These are phyloP conservation scores for Trichonephila clavata DNA, from an alignment of 1,140 invertebrate species.

Conservation along the genomic window DNA sequence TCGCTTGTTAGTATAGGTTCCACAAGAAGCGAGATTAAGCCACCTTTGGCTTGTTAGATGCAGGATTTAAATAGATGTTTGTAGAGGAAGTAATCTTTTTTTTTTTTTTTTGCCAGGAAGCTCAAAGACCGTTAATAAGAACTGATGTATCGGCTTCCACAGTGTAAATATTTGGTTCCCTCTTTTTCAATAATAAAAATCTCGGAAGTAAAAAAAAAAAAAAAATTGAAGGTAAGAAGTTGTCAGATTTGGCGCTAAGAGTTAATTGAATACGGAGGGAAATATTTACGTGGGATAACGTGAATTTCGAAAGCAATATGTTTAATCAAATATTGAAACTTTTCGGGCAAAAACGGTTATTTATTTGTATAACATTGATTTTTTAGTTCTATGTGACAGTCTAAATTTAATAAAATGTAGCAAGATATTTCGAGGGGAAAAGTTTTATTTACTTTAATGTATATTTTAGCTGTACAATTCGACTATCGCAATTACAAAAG, in stretches of 20 bases:
- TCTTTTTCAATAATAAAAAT: neutral
- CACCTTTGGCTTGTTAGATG: constrained; percentile 37
- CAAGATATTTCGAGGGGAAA: too few relatives aligned
- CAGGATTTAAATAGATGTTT: constrained; percentile 24
- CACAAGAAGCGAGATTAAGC: constrained; percentile 19
- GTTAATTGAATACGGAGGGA: neutral
- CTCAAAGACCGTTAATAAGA: neutral
- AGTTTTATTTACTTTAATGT: too few relatives aligned
- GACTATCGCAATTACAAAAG: too few relatives aligned
- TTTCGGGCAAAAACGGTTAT: too few relatives aligned
- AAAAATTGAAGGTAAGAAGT: neutral
- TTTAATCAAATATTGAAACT: neutral
- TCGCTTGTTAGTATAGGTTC: constrained; percentile 1
- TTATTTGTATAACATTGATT: too few relatives aligned
- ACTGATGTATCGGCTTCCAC: constrained; percentile 1
- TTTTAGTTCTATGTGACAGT: too few relatives aligned
- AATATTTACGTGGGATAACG: neutral
- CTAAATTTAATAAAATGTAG: too few relatives aligned
- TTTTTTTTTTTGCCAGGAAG: neutral
- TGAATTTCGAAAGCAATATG: neutral
- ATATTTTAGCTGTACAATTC: too few relatives aligned
- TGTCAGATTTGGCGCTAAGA: neutral
- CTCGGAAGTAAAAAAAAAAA: constrained; percentile 2
- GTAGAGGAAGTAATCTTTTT: neutral
- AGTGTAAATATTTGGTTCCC: constrained; percentile 42